phyloP scores from a whole-genome alignment of 37 sponge, comb jelly and placozoan genomes.

The Aplysina aerophoba region DNA sequence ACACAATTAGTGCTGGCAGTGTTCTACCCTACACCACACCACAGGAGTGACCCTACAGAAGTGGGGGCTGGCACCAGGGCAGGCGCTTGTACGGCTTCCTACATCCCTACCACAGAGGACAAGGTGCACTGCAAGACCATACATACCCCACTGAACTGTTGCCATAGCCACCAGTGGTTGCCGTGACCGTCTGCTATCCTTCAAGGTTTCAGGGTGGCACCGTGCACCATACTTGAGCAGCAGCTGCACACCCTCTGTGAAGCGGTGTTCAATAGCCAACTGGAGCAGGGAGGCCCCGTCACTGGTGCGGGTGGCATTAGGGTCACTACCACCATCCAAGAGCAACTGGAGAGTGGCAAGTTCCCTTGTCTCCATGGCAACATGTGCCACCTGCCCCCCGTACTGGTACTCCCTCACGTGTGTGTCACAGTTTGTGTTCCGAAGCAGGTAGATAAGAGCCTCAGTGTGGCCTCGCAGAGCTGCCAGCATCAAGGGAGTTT shows the following conservation, averaged over 20 bases:
- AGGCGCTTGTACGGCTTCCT: too few species aligned
- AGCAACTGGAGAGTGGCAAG: conserved; percentile 52
- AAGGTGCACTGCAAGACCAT: too few species aligned
- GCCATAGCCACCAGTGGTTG: background rate
- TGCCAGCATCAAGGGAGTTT: conserved; percentile 76
- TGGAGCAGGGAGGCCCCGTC: conserved; percentile 56
- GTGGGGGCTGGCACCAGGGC: too few species aligned
- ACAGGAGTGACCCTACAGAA: too few species aligned
- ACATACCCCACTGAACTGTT: conserved; percentile 4
- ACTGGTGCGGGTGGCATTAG: background rate
- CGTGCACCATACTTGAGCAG: conserved; percentile 71
- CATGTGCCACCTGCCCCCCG: conserved; percentile 54
- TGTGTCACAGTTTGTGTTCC: conserved; percentile 34
- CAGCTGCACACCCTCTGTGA: conserved; percentile 52
- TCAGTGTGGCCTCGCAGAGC: conserved; percentile 41
- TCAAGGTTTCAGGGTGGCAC: background rate
- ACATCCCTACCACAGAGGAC: too few species aligned
- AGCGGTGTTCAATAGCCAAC: conserved; percentile 67
- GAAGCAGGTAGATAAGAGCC: conserved; percentile 34
- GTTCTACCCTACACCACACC: too few species aligned
- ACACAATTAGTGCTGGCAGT: too few species aligned
- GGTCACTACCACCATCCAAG: conserved; percentile 55
- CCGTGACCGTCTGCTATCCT: background rate
- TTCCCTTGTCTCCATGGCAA: conserved; percentile 53
- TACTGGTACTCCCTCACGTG: conserved; percentile 56